Conservation (phyloP, 2,113 vertebrate genomes). For the Percina caprodes region DNA sequence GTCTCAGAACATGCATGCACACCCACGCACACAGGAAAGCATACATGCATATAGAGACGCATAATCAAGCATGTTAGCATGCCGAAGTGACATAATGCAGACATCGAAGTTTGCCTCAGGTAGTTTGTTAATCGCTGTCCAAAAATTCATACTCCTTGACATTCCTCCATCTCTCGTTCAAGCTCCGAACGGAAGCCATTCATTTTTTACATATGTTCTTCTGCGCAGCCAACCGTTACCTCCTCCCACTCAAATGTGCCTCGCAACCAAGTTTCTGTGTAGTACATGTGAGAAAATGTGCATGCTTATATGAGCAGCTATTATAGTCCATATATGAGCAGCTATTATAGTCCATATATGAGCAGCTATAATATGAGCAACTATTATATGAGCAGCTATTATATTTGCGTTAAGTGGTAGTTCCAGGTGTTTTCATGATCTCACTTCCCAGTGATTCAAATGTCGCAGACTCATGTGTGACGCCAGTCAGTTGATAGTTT, state of each 20-base stretch:
- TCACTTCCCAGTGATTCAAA: no score
- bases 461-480: no score
- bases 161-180: slow-evolving; percentile 22
- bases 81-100: neutral
- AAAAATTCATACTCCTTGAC: slow-evolving; percentile 17
- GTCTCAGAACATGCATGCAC: neutral
- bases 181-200: neutral
- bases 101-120: neutral
- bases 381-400: no score
- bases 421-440: no score
- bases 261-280: neutral
- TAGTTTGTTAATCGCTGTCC: neutral
- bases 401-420: no score
- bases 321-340: neutral
- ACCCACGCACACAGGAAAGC: fast-evolving
- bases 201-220: slow-evolving; percentile 8
- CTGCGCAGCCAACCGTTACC: neutral
- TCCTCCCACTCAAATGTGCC: neutral
- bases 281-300: neutral
- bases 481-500: no score
- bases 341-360: neutral
- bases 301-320: neutral
- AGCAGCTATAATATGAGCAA: neutral
- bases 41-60: neutral
- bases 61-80: neutral